These are phyloP conservation scores for Yponomeuta malinellus DNA, from an alignment of 2,888 invertebrate species.

Conservation along the genomic window DNA sequence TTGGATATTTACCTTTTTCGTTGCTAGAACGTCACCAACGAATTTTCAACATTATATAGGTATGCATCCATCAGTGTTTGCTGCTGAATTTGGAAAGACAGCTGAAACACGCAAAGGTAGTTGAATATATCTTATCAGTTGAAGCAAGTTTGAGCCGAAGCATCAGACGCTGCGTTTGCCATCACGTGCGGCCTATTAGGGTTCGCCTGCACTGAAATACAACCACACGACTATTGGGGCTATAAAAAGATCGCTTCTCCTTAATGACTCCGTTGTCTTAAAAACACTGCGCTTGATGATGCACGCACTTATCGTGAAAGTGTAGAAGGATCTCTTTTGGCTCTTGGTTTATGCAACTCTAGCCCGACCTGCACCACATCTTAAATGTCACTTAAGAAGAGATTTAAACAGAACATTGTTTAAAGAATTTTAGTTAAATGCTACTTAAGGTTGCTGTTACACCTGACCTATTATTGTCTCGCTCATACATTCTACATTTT, in stretches of 20 bases:
- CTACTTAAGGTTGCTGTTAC: too few species aligned
- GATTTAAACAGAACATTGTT: too few species aligned
- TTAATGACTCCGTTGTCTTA: slow-evolving; percentile 62
- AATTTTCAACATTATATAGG: too few species aligned
- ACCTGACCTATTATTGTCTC: too few species aligned
- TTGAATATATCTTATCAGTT: background rate
- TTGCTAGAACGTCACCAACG: too few species aligned
- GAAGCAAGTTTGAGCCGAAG: too few species aligned
- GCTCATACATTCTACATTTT: too few species aligned
- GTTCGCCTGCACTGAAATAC: slow-evolving; percentile 59
- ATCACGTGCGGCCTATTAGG: slow-evolving; percentile 66
- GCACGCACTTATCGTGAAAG: background rate
- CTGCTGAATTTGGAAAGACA: background rate
- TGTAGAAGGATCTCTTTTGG: background rate
- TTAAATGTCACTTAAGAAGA: too few species aligned
- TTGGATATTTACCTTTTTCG: too few species aligned
- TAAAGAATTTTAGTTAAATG: background rate
- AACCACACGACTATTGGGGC: slow-evolving; percentile 31
- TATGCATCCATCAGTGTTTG: background rate
- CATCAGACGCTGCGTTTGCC: slow-evolving; percentile 17
- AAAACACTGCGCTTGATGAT: background rate
- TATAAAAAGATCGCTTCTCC: slow-evolving; percentile 53
- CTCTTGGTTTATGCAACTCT: too few species aligned
- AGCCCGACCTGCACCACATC: too few species aligned
- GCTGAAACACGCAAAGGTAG: background rate